Conservation (phyloP, 2,113 vertebrate species). For the Oreotrochilus melanogaster region DNA sequence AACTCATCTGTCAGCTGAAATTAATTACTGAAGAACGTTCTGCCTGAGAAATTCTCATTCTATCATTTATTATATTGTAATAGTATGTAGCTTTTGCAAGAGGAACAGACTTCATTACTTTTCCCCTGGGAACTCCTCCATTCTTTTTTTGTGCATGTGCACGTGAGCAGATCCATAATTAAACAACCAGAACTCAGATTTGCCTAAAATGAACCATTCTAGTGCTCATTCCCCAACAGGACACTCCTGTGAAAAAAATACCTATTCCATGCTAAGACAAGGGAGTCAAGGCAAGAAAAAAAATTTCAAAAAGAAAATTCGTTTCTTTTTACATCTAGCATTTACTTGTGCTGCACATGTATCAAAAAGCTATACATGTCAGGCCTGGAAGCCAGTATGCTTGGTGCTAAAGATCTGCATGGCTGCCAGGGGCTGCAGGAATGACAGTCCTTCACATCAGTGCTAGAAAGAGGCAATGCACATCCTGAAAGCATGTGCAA, state of each 20-base stretch:
- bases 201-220: not conserved
- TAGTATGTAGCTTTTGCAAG: not conserved
- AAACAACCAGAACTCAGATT: slow-evolving; percentile 22
- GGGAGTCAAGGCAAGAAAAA: not conserved
- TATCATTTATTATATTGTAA: not conserved
- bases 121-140: not conserved
- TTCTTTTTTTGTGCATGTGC: not conserved
- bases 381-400: not conserved
- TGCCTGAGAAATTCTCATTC: not conserved
- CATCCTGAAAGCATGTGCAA: not conserved
- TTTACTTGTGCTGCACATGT: not conserved
- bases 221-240: not conserved
- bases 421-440: not conserved
- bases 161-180: slow-evolving; percentile 8
- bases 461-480: not conserved
- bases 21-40: not conserved
- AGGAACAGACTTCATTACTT: not conserved
- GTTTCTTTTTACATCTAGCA: not conserved
- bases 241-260: not conserved
- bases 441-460: not conserved
- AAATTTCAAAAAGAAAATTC: not conserved
- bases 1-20: not conserved
- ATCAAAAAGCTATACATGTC: not conserved
- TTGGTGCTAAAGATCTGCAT: not conserved
- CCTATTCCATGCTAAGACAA: not conserved